phyloP scores from a whole-genome alignment of 2,888 invertebrate species.

The Lottia gigantea region DNA sequence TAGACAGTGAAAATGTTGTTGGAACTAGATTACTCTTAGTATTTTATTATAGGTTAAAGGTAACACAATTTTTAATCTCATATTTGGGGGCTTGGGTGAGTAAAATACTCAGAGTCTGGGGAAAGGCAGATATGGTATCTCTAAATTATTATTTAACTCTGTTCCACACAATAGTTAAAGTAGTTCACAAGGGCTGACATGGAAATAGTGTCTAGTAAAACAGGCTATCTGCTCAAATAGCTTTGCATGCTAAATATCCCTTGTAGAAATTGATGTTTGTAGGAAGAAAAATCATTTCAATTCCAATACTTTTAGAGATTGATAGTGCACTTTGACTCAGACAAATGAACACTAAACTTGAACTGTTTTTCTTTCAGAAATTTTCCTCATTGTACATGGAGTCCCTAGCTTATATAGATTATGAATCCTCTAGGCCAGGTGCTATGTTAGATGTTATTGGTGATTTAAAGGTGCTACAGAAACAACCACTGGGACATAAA shows the following conservation, averaged over 20 bases:
- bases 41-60: conserved; percentile 72
- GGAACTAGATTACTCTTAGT: conserved; percentile 71
- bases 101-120: too few relatives aligned
- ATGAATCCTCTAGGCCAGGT: conserved; percentile 65
- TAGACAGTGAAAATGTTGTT: conserved; percentile 71
- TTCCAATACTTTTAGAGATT: too few relatives aligned
- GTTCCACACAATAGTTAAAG: too few relatives aligned
- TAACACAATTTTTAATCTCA: conserved; percentile 56
- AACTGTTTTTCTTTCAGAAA: conserved; percentile 56
- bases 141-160: too few relatives aligned
- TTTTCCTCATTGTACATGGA: conserved; percentile 70
- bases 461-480: conserved; percentile 69
- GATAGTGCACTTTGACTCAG: not conserved
- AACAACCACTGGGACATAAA: conserved; percentile 65
- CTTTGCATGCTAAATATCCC: too few relatives aligned
- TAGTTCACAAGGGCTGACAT: too few relatives aligned
- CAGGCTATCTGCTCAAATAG: too few relatives aligned
- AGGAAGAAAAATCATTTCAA: too few relatives aligned
- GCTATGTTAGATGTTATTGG: conserved; percentile 68
- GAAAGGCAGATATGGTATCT: too few relatives aligned
- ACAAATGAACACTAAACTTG: not conserved
- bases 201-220: too few relatives aligned
- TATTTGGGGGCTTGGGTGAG: too few relatives aligned
- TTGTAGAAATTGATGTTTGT: too few relatives aligned
- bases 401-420: conserved; percentile 67